Conservation (phyloP, 2,113 vertebrate genomes). For the Chauna torquata region DNA sequence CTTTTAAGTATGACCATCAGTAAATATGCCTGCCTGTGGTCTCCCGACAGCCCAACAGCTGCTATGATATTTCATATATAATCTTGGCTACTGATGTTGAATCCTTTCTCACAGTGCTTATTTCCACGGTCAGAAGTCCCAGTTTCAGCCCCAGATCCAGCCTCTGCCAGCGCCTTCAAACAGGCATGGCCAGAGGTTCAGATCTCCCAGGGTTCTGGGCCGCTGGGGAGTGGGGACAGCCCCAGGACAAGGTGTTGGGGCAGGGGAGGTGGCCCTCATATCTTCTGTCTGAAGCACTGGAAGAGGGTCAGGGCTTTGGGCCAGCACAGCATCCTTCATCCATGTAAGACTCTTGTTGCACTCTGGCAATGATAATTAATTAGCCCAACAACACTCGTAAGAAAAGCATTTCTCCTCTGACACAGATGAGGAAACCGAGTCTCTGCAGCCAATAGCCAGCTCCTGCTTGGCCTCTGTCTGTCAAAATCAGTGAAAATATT, state of each 20-base stretch:
- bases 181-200: not conserved
- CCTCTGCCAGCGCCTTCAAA: not conserved
- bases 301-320: not conserved
- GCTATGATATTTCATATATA: not conserved
- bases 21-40: not conserved
- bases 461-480: not conserved
- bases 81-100: not conserved
- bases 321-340: not conserved
- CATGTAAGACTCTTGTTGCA: not conserved
- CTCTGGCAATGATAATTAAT: not conserved
- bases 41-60: not conserved
- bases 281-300: not conserved
- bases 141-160: not conserved
- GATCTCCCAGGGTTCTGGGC: rapidly evolving
- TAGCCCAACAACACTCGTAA: not conserved
- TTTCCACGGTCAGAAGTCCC: not conserved
- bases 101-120: not conserved
- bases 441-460: not conserved
- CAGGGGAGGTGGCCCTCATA: not conserved
- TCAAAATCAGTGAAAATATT: not conserved
- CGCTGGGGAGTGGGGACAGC: not conserved
- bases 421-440: not conserved
- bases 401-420: not conserved
- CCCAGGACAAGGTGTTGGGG: not conserved
- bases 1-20: not conserved